phyloP scores from a whole-genome alignment of 2,797 vertebrate genomes.

The Molossus molossus region DNA sequence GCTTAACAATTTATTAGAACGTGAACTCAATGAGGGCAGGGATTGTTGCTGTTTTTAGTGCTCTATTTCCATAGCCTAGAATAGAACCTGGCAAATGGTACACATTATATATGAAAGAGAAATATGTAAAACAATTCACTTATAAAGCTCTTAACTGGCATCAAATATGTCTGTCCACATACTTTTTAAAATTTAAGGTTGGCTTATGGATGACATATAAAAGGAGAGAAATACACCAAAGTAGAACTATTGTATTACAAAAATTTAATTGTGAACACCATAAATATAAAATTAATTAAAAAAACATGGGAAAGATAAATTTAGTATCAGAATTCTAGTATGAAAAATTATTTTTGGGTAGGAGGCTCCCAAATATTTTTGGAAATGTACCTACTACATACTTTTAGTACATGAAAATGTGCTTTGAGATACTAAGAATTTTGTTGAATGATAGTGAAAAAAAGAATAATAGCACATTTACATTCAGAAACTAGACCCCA shows the following conservation, averaged over 20 bases:
- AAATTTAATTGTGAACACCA: background rate
- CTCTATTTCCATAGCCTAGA: background rate
- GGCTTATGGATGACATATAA: background rate
- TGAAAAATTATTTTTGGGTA: conserved; percentile 15
- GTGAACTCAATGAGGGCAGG: background rate
- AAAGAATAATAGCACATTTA: background rate
- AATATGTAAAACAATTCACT: background rate
- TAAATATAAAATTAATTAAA: background rate
- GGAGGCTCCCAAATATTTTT: background rate
- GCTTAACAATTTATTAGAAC: background rate
- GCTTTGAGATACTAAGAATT: background rate
- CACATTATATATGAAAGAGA: background rate
- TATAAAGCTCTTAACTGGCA: background rate
- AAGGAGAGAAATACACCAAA: background rate
- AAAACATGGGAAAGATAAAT: conserved; percentile 1
- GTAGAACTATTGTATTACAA: background rate
- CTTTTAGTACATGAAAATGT: background rate
- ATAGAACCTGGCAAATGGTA: background rate
- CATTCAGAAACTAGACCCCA: background rate
- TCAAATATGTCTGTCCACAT: background rate
- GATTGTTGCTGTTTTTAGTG: background rate
- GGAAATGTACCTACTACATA: background rate
- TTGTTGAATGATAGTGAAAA: background rate
- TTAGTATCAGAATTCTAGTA: conserved; percentile 50
- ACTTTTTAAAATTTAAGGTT: background rate